Percentiles rank a stretch among this genome's conserved stretches.
Conservation (phyloP, 1,140 invertebrate species). For the Campodea augens region DNA sequence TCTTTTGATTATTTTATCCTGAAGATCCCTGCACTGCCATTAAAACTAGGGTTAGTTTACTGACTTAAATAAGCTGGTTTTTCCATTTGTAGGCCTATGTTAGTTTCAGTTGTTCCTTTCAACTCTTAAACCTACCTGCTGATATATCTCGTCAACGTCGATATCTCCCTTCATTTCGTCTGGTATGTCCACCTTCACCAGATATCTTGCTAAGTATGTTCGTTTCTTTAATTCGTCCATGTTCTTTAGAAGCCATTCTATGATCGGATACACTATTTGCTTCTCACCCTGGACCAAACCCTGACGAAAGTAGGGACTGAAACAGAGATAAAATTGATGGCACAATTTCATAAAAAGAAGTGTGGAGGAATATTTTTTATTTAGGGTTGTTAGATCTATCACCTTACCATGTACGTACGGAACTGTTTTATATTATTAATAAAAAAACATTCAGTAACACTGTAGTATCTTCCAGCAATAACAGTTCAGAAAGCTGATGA, state of each 20-base stretch:
- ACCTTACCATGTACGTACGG: background rate
- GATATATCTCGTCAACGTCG: constrained; percentile 46
- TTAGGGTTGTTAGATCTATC: background rate
- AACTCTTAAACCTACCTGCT: constrained; percentile 36
- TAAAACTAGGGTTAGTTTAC: too few relatives aligned
- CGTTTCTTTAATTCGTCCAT: constrained; percentile 53
- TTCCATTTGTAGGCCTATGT: too few relatives aligned
- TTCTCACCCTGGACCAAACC: constrained; percentile 53
- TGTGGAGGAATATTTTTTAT: constrained; percentile 5
- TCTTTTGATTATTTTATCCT: too few relatives aligned
- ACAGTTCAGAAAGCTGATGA: too few relatives aligned
- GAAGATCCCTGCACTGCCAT: too few relatives aligned
- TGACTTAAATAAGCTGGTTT: too few relatives aligned
- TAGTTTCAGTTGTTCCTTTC: too few relatives aligned
- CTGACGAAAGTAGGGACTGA: constrained; percentile 35
- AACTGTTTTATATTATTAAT: too few relatives aligned
- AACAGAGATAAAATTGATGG: constrained; percentile 6
- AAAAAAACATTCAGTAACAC: too few relatives aligned
- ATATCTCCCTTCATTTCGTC: constrained; percentile 55
- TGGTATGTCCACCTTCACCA: constrained; percentile 63
- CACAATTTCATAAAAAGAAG: constrained; percentile 10
- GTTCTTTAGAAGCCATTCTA: constrained; percentile 56
- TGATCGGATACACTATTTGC: constrained; percentile 49
- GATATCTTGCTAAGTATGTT: constrained; percentile 54
- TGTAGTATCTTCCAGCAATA: too few relatives aligned